Evolutionary conservation across 2,797 vertebrate species (phyloP), one percentile per base, ranked within the genome.

Genomic region (Bufotes viridis): DNA sequence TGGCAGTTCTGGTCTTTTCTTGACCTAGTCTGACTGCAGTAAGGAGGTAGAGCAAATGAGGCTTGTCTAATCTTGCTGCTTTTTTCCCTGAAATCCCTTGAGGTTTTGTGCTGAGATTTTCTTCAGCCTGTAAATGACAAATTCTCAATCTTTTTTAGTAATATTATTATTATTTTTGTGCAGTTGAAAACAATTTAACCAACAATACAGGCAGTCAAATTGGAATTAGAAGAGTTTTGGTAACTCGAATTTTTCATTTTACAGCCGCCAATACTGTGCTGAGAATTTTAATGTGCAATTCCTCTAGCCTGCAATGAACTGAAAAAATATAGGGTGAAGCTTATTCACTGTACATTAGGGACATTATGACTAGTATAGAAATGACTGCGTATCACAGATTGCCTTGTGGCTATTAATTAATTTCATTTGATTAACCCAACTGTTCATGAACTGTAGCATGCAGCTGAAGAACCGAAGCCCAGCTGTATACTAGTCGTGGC

Each of bases 341-440:
- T 7, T 49, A 82, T 87, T 67, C 67, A 15, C 61, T 57, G 15
- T 34, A 87, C 72, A 87, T 78, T 78, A 24, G 26, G 26, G 26
- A 58, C 29, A 78, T 78, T 24, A 83, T 69, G 51, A 53, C 18
- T 67, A 11, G 7, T 76, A 65, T 82, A 57, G 18, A 69, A n/a
- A 87, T 57, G 34, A 74, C 86, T 14, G 61, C 49, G 18, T 61
- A 18, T 65, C 53, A 20, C 78, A 65, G 60, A 75, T 57, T 61
- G 78, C 86, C 79, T 82, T 53, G 53, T 87, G 60, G 70, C 80
- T 22, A 55, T 55, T 57, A 55, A 87, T 65, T 81, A 55, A 53
- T 82, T 87, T 53, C 26, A 65, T 29, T 78, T 78, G 58, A 78
- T 87, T 87, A 78, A 78, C 61, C 81, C 81, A 34, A 58, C 60